Percentiles rank a stretch among this genome's conserved stretches.
Conservation (phyloP, 2,797 vertebrate species). For the Liasis olivaceus region DNA sequence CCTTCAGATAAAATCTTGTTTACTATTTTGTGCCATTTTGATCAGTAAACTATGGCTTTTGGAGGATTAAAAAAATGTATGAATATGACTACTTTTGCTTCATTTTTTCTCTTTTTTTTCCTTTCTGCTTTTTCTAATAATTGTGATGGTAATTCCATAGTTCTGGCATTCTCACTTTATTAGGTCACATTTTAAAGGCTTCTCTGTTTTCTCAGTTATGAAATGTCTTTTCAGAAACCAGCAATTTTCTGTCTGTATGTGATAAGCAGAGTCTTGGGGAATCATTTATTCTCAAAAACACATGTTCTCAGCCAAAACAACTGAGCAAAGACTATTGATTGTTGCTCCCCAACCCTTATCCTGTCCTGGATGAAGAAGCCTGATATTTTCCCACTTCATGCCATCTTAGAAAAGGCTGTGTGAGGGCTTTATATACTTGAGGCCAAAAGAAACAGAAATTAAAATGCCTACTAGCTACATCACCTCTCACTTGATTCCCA, state of each 20-base stretch:
- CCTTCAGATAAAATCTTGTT: neutral
- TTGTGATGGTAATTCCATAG: neutral
- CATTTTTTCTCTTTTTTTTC: neutral
- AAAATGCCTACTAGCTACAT: neutral
- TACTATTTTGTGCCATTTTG: neutral
- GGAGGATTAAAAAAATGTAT: neutral
- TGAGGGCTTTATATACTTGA: accelerated
- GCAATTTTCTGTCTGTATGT: neutral
- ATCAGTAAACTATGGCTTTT: neutral
- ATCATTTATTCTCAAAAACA: neutral
- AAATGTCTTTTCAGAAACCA: neutral
- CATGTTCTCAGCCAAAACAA: slow-evolving; percentile 14
- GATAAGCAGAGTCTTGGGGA: neutral
- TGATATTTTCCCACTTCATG: neutral
- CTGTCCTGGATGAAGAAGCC: neutral
- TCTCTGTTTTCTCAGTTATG: neutral
- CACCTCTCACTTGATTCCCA: neutral
- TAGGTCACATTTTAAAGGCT: neutral
- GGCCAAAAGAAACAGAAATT: neutral
- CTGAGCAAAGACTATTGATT: neutral
- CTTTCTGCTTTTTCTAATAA: neutral
- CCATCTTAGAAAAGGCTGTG: neutral
- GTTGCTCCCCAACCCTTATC: neutral
- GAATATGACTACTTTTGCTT: neutral
- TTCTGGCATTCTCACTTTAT: neutral